Conservation (phyloP, 2,888 invertebrate genomes). For the Herminia tarsipennalis region DNA sequence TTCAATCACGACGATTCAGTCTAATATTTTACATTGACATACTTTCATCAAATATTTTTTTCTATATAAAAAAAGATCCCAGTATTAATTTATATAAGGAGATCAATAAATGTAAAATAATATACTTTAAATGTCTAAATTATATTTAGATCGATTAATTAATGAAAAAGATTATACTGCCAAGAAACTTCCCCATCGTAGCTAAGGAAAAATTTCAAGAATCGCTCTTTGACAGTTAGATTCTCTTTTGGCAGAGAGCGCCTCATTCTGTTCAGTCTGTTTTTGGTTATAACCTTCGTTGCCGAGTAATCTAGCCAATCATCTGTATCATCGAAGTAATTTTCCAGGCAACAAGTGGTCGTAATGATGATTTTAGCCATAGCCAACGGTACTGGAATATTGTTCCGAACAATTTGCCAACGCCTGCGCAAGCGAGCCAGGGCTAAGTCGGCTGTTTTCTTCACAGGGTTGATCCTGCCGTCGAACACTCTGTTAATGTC, state of each 20-base stretch:
- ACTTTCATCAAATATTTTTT: too few relatives aligned
- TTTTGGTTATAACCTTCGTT: background rate
- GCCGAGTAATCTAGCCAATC: background rate
- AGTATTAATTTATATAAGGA: background rate
- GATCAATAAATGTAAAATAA: background rate
- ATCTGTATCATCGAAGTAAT: background rate
- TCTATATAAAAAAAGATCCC: background rate
- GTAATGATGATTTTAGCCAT: background rate
- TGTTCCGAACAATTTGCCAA: slow-evolving; percentile 1
- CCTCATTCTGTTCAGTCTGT: background rate
- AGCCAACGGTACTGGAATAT: background rate
- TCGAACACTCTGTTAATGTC: slow-evolving; percentile 1
- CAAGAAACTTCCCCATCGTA: background rate
- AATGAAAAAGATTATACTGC: background rate
- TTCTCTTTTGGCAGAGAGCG: background rate
- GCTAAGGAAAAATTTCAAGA: slow-evolving; percentile 1
- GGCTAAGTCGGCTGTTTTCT: background rate
- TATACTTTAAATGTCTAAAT: background rate
- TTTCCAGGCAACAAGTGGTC: slow-evolving; percentile 2
- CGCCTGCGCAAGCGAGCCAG: slow-evolving; percentile 4
- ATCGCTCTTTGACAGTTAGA: background rate
- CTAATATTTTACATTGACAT: too few relatives aligned
- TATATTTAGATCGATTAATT: background rate
- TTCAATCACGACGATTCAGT: background rate
- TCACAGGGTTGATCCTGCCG: background rate